Evolutionary conservation across 2,113 vertebrate genomes (phyloP).

Genomic region (Oophaga pumilio): DNA sequence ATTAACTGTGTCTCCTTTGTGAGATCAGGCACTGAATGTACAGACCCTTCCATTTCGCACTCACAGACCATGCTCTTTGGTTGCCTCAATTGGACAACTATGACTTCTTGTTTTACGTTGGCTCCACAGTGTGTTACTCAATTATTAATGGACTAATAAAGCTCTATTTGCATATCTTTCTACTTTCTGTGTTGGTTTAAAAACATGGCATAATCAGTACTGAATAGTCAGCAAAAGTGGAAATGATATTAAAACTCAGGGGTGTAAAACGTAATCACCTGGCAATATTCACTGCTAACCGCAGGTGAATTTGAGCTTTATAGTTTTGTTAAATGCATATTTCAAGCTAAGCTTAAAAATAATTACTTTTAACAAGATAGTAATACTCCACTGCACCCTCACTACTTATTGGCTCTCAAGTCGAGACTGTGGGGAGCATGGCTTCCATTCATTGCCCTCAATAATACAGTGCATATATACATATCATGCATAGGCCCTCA

Average conservation of each 20-base stretch:
- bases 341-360: too few species aligned
- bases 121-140: not conserved
- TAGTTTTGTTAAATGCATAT: not conserved
- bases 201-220: not conserved
- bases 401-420: too few species aligned
- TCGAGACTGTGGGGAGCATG: too few species aligned
- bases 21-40: conserved; percentile 36
- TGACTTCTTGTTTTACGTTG: not conserved
- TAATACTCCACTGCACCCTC: too few species aligned
- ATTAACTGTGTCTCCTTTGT: conserved; percentile 58
- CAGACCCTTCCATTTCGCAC: conserved; percentile 35
- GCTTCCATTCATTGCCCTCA: too few species aligned
- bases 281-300: not conserved
- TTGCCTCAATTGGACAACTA: not conserved
- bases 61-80: conserved; percentile 8
- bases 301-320: not conserved
- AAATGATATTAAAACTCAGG: not conserved
- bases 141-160: not conserved
- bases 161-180: not conserved
- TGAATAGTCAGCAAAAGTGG: not conserved
- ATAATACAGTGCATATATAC: too few species aligned
- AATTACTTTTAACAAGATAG: too few species aligned
- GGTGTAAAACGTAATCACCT: not conserved
- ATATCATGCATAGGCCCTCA: too few species aligned
- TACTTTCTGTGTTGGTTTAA: not conserved